Conservation (phyloP, 2,888 invertebrate genomes). For the Gnatocerus cornutus region DNA sequence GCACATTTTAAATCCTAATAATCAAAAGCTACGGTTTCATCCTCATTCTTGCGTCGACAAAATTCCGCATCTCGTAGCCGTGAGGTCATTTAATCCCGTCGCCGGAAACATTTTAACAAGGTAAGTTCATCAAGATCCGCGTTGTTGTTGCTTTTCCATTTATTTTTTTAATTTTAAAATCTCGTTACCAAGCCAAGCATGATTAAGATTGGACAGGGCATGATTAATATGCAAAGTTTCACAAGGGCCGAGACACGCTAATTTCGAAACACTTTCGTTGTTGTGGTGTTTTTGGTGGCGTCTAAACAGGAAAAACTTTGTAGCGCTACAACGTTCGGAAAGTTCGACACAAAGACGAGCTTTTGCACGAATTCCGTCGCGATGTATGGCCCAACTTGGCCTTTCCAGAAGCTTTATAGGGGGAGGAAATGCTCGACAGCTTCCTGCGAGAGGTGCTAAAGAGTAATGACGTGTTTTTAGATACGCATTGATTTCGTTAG, state of each 20-base stretch:
- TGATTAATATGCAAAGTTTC: slow-evolving; percentile 51
- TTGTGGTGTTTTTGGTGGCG: slow-evolving; percentile 28
- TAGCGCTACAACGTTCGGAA: slow-evolving; percentile 22
- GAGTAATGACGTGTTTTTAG: slow-evolving; percentile 38
- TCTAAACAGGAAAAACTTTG: slow-evolving; percentile 30
- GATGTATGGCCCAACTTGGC: slow-evolving; percentile 24
- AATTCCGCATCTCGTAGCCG: slow-evolving; percentile 4
- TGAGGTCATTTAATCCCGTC: slow-evolving; percentile 17
- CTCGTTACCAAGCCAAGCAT: slow-evolving; percentile 44
- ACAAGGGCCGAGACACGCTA: slow-evolving; percentile 38
- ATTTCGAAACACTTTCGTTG: slow-evolving; percentile 45
- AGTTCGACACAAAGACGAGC: slow-evolving; percentile 32
- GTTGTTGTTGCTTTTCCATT: slow-evolving; percentile 24
- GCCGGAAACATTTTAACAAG: slow-evolving; percentile 26
- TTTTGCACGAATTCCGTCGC: slow-evolving; percentile 30
- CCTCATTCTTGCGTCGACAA: neutral
- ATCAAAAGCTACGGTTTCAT: neutral
- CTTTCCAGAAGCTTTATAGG: slow-evolving; percentile 21
- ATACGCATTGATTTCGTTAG: slow-evolving; percentile 39
- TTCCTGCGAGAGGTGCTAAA: slow-evolving; percentile 34
- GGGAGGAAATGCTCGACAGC: slow-evolving; percentile 30
- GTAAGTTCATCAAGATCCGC: slow-evolving; percentile 41
- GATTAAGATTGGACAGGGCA: slow-evolving; percentile 50
- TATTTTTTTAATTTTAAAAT: slow-evolving; percentile 44
- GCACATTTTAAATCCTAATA: neutral